Evolutionary conservation across 2,113 vertebrate genomes (phyloP).

Genomic region (Marcusenius ussheri): DNA sequence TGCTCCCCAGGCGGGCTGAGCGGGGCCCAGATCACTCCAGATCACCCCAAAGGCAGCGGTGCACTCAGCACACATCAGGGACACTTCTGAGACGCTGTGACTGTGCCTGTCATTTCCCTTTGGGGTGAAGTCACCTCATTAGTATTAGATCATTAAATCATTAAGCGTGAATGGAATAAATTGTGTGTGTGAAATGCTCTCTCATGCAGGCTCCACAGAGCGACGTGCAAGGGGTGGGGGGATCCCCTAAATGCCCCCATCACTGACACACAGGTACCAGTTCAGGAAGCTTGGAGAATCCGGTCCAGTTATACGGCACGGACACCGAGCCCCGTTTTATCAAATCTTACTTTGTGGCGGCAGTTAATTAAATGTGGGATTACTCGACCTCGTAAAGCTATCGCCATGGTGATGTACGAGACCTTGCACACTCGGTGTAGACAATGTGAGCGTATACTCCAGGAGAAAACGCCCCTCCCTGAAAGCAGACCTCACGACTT

Average conservation of each 20-base stretch:
- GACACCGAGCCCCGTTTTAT: neutral
- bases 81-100: neutral
- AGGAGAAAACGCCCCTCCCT: neutral
- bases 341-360: neutral
- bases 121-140: neutral
- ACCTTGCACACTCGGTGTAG: neutral
- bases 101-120: neutral
- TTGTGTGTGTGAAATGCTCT: neutral
- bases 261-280: neutral
- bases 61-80: neutral
- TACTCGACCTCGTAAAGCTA: neutral
- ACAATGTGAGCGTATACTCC: neutral
- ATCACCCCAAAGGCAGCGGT: neutral
- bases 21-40: neutral
- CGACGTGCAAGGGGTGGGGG: neutral
- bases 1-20: neutral
- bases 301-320: neutral
- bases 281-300: neutral
- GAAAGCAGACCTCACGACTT: neutral
- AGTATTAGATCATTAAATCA: neutral
- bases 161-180: neutral
- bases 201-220: neutral
- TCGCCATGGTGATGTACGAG: neutral
- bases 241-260: neutral
- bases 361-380: neutral